Conservation (phyloP, 2,888 invertebrate species). For the Dendrolimus pini region DNA sequence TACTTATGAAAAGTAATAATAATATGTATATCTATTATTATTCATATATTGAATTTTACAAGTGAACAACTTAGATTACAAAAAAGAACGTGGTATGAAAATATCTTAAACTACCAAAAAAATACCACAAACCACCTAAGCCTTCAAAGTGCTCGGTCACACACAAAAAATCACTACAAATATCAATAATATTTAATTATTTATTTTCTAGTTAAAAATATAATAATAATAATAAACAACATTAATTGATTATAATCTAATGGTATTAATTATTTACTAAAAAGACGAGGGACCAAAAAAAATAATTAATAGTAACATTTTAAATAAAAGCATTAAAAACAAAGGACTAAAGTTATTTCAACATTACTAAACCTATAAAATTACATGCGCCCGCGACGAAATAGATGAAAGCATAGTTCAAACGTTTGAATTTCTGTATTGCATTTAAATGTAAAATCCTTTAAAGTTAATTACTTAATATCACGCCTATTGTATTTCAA, state of each 20-base stretch:
- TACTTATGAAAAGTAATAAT: too few relatives aligned
- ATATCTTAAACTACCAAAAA: too few relatives aligned
- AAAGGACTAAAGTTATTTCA: slow-evolving; percentile 27
- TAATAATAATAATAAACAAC: slow-evolving; percentile 47
- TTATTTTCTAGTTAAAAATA: slow-evolving; percentile 29
- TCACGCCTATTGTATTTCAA: too few relatives aligned
- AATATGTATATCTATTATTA: too few relatives aligned
- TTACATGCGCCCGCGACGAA: slow-evolving; percentile 1
- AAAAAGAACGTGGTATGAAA: too few relatives aligned
- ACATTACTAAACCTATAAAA: slow-evolving; percentile 3
- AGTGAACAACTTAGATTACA: too few relatives aligned
- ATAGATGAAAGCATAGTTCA: neutral
- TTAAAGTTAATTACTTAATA: too few relatives aligned
- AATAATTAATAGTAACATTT: slow-evolving; percentile 68
- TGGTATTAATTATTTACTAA: slow-evolving; percentile 54
- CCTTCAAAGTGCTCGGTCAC: slow-evolving; percentile 17
- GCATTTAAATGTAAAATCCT: too few relatives aligned
- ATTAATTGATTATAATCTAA: slow-evolving; percentile 55
- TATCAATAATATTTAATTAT: slow-evolving; percentile 5
- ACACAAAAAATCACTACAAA: neutral
- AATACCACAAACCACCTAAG: too few relatives aligned
- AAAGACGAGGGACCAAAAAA: slow-evolving; percentile 30
- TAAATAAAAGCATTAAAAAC: slow-evolving; percentile 57
- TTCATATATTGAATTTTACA: too few relatives aligned
- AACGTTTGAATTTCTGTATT: too few relatives aligned